Evolutionary conservation across 2,888 invertebrate species (phyloP).

Genomic region (Leuctra nigra): DNA sequence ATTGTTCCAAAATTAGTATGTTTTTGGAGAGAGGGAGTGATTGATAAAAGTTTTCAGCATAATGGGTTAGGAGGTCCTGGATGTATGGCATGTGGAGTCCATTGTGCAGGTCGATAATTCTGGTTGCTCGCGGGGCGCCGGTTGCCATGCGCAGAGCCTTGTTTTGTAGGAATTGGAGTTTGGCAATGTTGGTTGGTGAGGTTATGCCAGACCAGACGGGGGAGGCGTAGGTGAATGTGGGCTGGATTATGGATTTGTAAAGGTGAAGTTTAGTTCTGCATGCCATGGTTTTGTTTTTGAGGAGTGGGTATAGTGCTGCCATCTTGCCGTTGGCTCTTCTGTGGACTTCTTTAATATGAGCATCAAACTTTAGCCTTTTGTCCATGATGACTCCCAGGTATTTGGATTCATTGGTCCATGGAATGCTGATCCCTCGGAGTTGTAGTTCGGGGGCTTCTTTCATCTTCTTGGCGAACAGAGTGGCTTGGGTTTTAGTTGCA

Average conservation of each 20-base stretch:
- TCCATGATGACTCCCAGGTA: conserved; percentile 10
- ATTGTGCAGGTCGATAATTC: no score
- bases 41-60: no score
- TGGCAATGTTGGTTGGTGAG: no score
- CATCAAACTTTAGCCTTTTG: not conserved
- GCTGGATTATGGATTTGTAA: not conserved
- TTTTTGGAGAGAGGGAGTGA: no score
- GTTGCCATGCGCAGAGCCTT: no score
- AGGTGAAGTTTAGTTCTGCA: not conserved
- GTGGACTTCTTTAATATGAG: not conserved
- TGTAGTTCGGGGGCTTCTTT: not conserved
- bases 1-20: no score
- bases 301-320: not conserved
- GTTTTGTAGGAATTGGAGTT: no score
- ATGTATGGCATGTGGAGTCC: no score
- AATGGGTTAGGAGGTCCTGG: no score
- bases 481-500: conserved; percentile 1
- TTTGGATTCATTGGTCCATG: not conserved
- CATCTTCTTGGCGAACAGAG: not conserved
- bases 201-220: no score
- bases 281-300: conserved; percentile 8
- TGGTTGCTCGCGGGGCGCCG: no score
- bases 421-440: not conserved
- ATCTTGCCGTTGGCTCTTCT: not conserved
- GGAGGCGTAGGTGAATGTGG: not conserved